phyloP scores from a whole-genome alignment of 2,797 vertebrate genomes.

The Petrocephalus sullivani region DNA sequence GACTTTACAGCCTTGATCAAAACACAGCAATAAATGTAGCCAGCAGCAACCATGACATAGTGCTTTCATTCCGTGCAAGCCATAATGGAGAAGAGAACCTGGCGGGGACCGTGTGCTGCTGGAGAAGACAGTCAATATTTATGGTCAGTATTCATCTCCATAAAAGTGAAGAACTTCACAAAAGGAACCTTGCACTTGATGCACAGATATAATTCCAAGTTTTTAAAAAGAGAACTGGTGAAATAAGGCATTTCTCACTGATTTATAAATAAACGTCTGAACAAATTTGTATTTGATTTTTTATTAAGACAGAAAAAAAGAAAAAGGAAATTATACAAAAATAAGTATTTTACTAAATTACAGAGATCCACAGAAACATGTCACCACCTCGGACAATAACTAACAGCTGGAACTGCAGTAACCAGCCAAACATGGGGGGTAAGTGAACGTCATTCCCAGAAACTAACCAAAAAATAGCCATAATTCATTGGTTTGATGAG shows the following conservation, averaged over 20 bases:
- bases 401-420: neutral
- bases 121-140: conserved; percentile 30
- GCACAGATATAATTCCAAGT: conserved; percentile 27
- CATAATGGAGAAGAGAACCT: conserved; percentile 54
- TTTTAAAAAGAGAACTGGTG: conserved; percentile 21
- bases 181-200: conserved; percentile 33
- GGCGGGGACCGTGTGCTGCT: conserved; percentile 33
- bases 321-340: neutral
- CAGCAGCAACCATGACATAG: conserved; percentile 34
- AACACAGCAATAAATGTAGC: conserved; percentile 23
- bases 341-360: neutral
- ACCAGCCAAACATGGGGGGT: neutral
- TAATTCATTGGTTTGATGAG: neutral
- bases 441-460: neutral
- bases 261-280: conserved; percentile 10
- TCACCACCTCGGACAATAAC: neutral
- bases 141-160: conserved; percentile 39
- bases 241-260: neutral
- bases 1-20: neutral
- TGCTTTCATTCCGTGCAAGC: conserved; percentile 44
- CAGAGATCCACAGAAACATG: neutral
- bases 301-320: neutral
- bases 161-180: conserved; percentile 26
- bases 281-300: neutral
- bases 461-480: neutral